phyloP scores from a whole-genome alignment of 2,888 invertebrate species.

The Argyresthia albistria region DNA sequence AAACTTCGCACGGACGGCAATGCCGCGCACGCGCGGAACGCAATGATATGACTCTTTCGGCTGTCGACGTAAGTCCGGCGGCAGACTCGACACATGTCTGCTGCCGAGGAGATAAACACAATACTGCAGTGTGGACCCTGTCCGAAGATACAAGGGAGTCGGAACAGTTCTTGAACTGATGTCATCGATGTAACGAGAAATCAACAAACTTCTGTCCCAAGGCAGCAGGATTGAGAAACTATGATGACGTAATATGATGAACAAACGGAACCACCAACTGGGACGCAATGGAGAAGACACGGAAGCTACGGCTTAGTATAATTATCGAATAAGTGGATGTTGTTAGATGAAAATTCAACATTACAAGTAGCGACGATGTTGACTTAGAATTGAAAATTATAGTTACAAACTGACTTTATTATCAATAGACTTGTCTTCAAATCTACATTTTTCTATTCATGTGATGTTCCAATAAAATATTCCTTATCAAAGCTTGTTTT shows the following conservation, averaged over 20 bases:
- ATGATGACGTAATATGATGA: too few relatives aligned
- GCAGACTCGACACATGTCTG: too few relatives aligned
- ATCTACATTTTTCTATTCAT: not conserved
- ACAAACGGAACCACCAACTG: too few relatives aligned
- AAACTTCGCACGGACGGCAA: constrained; percentile 18
- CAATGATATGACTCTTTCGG: not conserved
- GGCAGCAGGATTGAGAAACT: too few relatives aligned
- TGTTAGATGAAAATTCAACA: not conserved
- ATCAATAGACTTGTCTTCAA: not conserved
- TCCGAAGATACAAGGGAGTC: too few relatives aligned
- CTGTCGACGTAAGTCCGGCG: not conserved
- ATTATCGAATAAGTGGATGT: not conserved
- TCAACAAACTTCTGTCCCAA: too few relatives aligned
- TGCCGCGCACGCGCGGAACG: not conserved
- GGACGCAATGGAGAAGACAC: too few relatives aligned
- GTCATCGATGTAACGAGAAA: too few relatives aligned
- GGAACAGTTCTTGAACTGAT: too few relatives aligned
- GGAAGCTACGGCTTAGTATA: not conserved
- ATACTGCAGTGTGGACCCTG: too few relatives aligned
- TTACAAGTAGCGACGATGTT: not conserved
- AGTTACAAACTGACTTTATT: not conserved
- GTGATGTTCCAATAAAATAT: constrained; percentile 5
- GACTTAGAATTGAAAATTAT: not conserved
- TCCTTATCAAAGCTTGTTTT: not conserved
- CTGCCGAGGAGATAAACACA: too few relatives aligned